These are phyloP conservation scores for Dryomyza anilis DNA, from an alignment of 2,888 invertebrate genomes.

Conservation along the genomic window DNA sequence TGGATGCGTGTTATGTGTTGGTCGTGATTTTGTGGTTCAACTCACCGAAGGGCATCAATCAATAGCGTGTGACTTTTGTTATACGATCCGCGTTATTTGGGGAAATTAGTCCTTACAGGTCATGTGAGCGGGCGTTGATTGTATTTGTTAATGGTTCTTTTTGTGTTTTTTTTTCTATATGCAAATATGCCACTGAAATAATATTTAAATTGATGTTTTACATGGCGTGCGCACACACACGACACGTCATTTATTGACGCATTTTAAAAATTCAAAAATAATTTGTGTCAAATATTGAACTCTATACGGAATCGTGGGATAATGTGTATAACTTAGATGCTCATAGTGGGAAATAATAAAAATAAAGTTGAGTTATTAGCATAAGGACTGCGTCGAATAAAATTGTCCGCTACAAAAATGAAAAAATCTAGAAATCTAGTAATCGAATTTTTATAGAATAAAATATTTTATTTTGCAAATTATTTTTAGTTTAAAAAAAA, in stretches of 20 bases:
- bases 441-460: too few relatives aligned
- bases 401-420: too few relatives aligned
- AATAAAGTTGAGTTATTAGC: not conserved
- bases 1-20: slow-evolving; percentile 6
- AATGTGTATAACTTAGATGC: too few relatives aligned
- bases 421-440: too few relatives aligned
- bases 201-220: slow-evolving; percentile 26
- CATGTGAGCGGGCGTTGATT: slow-evolving; percentile 33
- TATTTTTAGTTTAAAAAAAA: too few relatives aligned
- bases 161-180: slow-evolving; percentile 15
- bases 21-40: slow-evolving; percentile 20
- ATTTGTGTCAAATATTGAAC: not conserved
- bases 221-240: not conserved
- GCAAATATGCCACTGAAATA: slow-evolving; percentile 25
- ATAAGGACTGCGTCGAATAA: too few relatives aligned
- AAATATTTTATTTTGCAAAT: too few relatives aligned
- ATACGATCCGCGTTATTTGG: slow-evolving; percentile 27
- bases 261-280: not conserved
- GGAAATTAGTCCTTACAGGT: slow-evolving; percentile 36
- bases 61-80: slow-evolving; percentile 21
- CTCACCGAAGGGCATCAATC: slow-evolving; percentile 1
- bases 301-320: slow-evolving; percentile 10
- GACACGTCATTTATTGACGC: not conserved
- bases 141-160: slow-evolving; percentile 27
- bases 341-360: not conserved